Percentiles rank a stretch among this genome's conserved stretches.
These are phyloP conservation scores for Halcyon senegalensis DNA, from an alignment of 2,113 vertebrate species.

Conservation along the genomic window DNA sequence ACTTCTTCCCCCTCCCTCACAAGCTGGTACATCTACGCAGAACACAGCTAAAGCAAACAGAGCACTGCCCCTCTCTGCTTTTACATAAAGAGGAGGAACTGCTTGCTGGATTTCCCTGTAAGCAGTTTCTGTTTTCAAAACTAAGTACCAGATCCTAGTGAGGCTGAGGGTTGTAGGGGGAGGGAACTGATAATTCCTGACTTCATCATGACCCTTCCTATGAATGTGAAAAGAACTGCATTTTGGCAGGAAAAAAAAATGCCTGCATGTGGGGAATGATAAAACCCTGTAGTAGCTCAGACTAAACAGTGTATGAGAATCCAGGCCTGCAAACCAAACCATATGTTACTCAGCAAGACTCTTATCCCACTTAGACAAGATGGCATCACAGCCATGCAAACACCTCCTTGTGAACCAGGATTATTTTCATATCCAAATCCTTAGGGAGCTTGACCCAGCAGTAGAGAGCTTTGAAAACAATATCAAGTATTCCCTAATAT, in stretches of 20 bases:
- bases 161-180: neutral
- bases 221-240: neutral
- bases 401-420: neutral
- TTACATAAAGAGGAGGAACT: neutral
- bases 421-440: neutral
- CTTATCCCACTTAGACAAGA: constrained; percentile 1
- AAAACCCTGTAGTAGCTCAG: constrained; percentile 21
- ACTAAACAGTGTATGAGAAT: neutral
- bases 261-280: constrained; percentile 21
- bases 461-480: neutral
- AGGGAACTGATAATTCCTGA: neutral
- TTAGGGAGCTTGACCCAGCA: constrained; percentile 13
- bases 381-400: constrained; percentile 16
- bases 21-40: neutral
- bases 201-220: neutral
- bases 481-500: neutral
- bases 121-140: neutral
- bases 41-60: fast-evolving
- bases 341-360: constrained; percentile 36
- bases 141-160: neutral
- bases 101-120: neutral
- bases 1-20: neutral
- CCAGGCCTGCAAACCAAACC: constrained; percentile 29
- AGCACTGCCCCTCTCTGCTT: neutral
- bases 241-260: neutral